These are phyloP conservation scores for Scomber scombrus DNA, from an alignment of 2,113 vertebrate genomes.

Conservation along the genomic window DNA sequence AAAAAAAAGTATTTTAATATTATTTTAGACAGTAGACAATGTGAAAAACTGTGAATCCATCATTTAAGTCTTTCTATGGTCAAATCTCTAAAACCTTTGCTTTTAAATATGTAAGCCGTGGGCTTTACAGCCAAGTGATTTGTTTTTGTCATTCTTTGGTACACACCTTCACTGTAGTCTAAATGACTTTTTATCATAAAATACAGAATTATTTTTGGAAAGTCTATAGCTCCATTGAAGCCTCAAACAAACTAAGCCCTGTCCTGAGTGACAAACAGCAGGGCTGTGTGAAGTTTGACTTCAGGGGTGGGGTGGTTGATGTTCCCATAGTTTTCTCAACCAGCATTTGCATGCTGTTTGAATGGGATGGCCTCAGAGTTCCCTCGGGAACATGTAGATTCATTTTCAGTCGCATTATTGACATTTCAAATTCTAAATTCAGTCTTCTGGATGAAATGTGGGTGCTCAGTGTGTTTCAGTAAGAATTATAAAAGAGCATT, in stretches of 20 bases:
- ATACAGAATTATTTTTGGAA: neutral
- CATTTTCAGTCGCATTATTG: neutral
- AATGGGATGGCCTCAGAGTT: slow-evolving; percentile 44
- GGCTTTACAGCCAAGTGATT: too few species aligned
- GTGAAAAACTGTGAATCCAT: too few species aligned
- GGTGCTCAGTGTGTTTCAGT: neutral
- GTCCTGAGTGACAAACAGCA: neutral
- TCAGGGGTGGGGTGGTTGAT: neutral
- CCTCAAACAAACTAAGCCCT: neutral
- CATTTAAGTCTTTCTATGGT: too few species aligned
- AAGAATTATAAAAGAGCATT: too few species aligned
- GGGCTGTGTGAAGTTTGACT: neutral
- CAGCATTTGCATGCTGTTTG: slow-evolving; percentile 80
- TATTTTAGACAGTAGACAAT: too few species aligned
- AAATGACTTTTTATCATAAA: too few species aligned
- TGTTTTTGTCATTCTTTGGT: too few species aligned
- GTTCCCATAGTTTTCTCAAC: slow-evolving; percentile 48
- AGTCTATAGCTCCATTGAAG: neutral
- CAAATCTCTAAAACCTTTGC: too few species aligned
- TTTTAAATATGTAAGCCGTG: too few species aligned
- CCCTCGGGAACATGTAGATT: neutral
- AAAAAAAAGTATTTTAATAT: too few species aligned
- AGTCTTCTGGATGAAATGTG: neutral
- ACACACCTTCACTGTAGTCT: too few species aligned
- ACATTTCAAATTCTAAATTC: neutral